Percentiles rank a stretch among this genome's conserved stretches.
These are phyloP conservation scores for Diaperis boleti DNA, from an alignment of 2,888 invertebrate species.

Conservation along the genomic window DNA sequence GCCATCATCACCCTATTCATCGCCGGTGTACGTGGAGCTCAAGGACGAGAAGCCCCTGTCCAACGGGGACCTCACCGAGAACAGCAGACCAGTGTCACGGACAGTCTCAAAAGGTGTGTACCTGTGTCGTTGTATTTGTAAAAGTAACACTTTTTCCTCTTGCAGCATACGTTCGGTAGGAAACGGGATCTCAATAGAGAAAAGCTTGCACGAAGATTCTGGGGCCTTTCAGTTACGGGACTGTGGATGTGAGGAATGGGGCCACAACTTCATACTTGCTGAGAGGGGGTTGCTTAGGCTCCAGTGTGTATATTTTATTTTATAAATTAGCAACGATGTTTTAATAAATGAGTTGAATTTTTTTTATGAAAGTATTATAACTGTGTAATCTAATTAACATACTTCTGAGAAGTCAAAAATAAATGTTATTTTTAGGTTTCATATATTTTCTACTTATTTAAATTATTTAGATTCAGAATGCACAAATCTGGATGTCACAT, in stretches of 20 bases:
- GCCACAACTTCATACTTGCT: slow-evolving; percentile 51
- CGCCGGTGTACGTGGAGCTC: slow-evolving; percentile 62
- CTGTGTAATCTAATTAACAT: no score
- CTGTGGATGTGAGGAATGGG: slow-evolving; percentile 59
- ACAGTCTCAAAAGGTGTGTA: slow-evolving; percentile 61
- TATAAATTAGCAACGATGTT: slow-evolving; percentile 10
- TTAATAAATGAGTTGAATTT: slow-evolving; percentile 1
- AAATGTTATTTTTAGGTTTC: no score
- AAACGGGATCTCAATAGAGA: slow-evolving; percentile 74
- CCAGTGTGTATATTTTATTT: slow-evolving; percentile 12
- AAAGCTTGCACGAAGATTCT: slow-evolving; percentile 62
- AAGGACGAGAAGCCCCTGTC: slow-evolving; percentile 68
- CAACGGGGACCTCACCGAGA: slow-evolving; percentile 68
- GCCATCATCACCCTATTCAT: slow-evolving; percentile 66
- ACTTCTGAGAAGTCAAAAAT: no score
- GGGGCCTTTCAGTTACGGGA: slow-evolving; percentile 70
- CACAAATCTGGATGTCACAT: no score
- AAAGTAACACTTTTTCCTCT: slow-evolving; percentile 9
- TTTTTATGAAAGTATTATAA: not conserved
- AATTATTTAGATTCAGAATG: no score
- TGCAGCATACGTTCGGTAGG: slow-evolving; percentile 63
- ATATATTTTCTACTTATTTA: no score
- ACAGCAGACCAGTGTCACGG: slow-evolving; percentile 61
- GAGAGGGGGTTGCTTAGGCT: slow-evolving; percentile 56
- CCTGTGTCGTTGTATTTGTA: not conserved